Conservation (phyloP, 2,888 invertebrate species). For the Hydraecia micacea region DNA sequence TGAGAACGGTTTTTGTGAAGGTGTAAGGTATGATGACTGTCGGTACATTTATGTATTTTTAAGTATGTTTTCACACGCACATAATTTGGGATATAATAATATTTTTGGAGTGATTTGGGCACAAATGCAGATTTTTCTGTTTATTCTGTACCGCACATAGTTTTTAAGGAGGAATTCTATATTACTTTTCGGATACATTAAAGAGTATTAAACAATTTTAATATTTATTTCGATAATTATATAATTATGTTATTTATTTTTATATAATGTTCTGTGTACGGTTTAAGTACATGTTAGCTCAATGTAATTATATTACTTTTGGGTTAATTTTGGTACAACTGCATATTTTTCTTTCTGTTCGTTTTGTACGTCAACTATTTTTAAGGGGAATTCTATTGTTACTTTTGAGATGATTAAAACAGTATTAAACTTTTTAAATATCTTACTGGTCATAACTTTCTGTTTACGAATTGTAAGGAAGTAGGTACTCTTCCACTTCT, state of each 20-base stretch:
- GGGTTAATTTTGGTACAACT: not conserved
- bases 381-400: not conserved
- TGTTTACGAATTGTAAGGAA: not conserved
- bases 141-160: not conserved
- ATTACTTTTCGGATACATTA: not conserved
- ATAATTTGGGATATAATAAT: not conserved
- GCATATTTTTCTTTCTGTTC: not conserved
- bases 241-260: too few species aligned
- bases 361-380: not conserved
- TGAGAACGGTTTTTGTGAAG: conserved; percentile 25
- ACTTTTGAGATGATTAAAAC: not conserved
- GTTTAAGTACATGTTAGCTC: too few species aligned
- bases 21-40: not conserved
- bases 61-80: not conserved
- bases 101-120: not conserved
- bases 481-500: not conserved
- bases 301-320: not conserved
- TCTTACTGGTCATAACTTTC: too few species aligned
- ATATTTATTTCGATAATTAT: too few species aligned
- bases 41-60: not conserved
- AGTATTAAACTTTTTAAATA: not conserved
- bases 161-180: not conserved
- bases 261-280: too few species aligned
- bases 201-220: too few species aligned
- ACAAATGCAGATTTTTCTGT: not conserved